Conservation (phyloP, 2,113 vertebrate species). For the Phylloscopus trochiloides region DNA sequence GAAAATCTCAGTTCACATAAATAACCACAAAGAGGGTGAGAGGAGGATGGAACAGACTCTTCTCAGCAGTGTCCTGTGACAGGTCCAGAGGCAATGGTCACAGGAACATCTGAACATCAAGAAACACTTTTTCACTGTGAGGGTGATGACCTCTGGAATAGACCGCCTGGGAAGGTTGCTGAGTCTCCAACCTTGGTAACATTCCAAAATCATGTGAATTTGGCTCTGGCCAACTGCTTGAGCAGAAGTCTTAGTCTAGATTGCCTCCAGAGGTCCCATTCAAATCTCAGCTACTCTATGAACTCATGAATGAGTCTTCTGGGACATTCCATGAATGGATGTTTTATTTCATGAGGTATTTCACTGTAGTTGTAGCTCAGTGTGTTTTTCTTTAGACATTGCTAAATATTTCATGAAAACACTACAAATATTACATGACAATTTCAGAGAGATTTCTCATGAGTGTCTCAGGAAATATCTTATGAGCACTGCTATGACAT, state of each 20-base stretch:
- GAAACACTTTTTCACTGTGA: not conserved
- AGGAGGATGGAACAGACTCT: not conserved
- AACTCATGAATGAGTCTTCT: not conserved
- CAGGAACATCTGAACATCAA: not conserved
- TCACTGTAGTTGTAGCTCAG: not conserved
- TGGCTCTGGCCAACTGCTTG: not conserved
- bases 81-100: not conserved
- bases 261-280: not conserved
- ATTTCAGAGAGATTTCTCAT: not conserved
- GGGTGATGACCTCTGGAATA: not conserved
- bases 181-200: not conserved
- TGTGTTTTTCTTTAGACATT: not conserved
- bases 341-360: not conserved
- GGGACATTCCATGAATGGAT: not conserved
- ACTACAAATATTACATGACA: not conserved
- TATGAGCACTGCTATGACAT: not conserved
- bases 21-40: not conserved
- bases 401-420: conserved; percentile 2
- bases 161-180: not conserved
- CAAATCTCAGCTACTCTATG: not conserved
- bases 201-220: not conserved
- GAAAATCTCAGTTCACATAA: not conserved
- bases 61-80: not conserved
- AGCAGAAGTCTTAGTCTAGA: not conserved
- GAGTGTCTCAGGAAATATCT: not conserved